Evolutionary conservation across 1,140 invertebrate genomes (phyloP).

Genomic region (Aricia agestis): DNA sequence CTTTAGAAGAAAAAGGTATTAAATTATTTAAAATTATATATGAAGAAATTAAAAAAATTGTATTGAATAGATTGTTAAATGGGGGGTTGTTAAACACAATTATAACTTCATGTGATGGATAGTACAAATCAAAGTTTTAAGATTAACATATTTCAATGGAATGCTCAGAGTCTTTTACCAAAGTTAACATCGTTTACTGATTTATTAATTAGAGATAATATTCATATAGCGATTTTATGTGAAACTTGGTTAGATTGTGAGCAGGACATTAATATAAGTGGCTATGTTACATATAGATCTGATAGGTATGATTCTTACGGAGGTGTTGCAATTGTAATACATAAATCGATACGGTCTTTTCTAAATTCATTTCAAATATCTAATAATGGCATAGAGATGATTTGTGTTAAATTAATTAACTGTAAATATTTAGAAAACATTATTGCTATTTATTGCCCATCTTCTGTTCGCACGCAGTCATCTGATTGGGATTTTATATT

Average conservation of each 20-base stretch:
- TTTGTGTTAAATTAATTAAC: constrained; percentile 26
- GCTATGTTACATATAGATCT: constrained; percentile 28
- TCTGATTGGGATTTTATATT: constrained; percentile 36
- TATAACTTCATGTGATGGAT: constrained; percentile 22
- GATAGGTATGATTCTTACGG: constrained; percentile 32
- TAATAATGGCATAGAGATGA: constrained; percentile 26
- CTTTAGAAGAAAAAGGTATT: too few species aligned
- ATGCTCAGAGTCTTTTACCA: constrained; percentile 24
- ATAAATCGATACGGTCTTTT: constrained; percentile 30
- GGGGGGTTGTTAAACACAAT: constrained; percentile 15
- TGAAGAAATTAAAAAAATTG: constrained; percentile 18
- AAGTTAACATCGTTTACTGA: constrained; percentile 23
- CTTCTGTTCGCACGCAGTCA: constrained; percentile 23
- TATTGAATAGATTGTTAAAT: constrained; percentile 17
- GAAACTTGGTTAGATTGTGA: constrained; percentile 27
- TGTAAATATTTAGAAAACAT: constrained; percentile 28
- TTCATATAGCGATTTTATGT: constrained; percentile 29
- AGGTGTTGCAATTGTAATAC: constrained; percentile 31
- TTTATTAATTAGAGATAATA: constrained; percentile 22
- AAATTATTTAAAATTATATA: constrained; percentile 13
- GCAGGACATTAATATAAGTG: constrained; percentile 22
- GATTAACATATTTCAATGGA: constrained; percentile 28
- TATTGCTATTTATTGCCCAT: constrained; percentile 31
- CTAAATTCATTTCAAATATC: too few species aligned
- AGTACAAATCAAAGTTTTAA: constrained; percentile 6